These are phyloP conservation scores for Tetropium fuscum DNA, from an alignment of 2,888 invertebrate genomes.

Conservation along the genomic window DNA sequence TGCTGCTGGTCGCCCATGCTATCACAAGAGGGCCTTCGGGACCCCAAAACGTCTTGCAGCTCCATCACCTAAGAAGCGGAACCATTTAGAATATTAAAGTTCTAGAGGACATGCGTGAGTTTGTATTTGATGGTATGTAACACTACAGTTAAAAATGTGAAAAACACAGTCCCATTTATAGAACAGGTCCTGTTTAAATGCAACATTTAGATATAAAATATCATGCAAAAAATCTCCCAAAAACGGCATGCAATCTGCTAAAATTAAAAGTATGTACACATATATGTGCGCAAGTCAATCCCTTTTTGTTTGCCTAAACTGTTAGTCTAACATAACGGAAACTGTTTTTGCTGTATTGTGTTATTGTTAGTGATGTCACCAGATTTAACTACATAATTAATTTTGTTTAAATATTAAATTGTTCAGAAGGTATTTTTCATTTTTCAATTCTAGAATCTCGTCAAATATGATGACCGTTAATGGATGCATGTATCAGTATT, in stretches of 20 bases:
- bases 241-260: conserved; percentile 56
- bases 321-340: conserved; percentile 9
- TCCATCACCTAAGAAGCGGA: conserved; percentile 77
- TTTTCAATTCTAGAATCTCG: conserved; percentile 52
- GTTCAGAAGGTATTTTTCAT: conserved; percentile 71
- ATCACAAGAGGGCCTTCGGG: conserved; percentile 81
- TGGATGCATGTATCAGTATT: conserved; percentile 1
- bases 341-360: conserved; percentile 21
- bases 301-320: conserved; percentile 54
- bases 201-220: conserved; percentile 38
- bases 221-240: conserved; percentile 51
- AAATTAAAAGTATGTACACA: conserved; percentile 4
- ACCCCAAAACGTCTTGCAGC: conserved; percentile 77
- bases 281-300: conserved; percentile 39
- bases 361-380: conserved; percentile 20
- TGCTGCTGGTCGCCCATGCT: conserved; percentile 78
- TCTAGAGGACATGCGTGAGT: conserved; percentile 39
- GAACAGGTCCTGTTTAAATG: conserved; percentile 59
- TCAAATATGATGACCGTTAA: conserved; percentile 22
- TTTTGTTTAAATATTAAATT: conserved; percentile 67
- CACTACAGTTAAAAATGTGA: conserved; percentile 26
- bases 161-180: conserved; percentile 61
- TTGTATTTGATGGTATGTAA: conserved; percentile 20
- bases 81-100: background rate
- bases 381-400: conserved; percentile 63